Percentiles rank a stretch among this genome's conserved stretches.
phyloP scores from a whole-genome alignment of 2,888 invertebrate genomes.

The Apotomis capreana region DNA sequence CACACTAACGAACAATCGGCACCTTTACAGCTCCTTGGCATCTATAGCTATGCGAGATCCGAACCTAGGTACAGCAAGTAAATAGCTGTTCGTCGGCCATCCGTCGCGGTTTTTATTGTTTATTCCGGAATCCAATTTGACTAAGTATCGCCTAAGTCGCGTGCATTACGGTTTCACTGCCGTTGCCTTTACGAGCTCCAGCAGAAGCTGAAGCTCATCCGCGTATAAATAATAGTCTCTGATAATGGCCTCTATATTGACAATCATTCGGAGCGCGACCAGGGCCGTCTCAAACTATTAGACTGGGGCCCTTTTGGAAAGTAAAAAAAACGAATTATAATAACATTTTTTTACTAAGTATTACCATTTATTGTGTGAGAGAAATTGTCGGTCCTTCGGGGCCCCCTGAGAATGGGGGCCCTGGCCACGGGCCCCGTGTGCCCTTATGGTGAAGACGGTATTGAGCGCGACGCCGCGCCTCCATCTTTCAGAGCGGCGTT shows the following conservation, averaged over 20 bases:
- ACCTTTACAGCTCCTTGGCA: background rate
- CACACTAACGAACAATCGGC: background rate
- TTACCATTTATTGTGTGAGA: too few relatives aligned
- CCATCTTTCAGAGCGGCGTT: slow-evolving; percentile 17
- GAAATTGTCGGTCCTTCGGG: too few relatives aligned
- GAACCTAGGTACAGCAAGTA: background rate
- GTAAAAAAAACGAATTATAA: slow-evolving; percentile 1
- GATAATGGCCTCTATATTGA: slow-evolving; percentile 52
- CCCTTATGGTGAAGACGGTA: too few relatives aligned
- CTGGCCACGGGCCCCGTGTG: too few relatives aligned
- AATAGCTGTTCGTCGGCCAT: background rate
- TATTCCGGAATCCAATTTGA: slow-evolving; percentile 56
- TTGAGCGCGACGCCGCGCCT: slow-evolving; percentile 21
- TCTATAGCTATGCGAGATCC: slow-evolving; percentile 9
- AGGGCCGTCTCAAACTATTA: too few relatives aligned
- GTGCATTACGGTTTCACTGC: slow-evolving; percentile 59
- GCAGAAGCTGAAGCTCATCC: slow-evolving; percentile 39
- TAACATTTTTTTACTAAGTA: too few relatives aligned
- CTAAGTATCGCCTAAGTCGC: slow-evolving; percentile 59
- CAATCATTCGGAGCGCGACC: slow-evolving; percentile 45
- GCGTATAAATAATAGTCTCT: slow-evolving; percentile 52
- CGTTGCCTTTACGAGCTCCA: slow-evolving; percentile 54
- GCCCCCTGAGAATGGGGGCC: too few relatives aligned
- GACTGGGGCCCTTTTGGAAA: too few relatives aligned
- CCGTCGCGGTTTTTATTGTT: slow-evolving; percentile 48